Evolutionary conservation across 1,140 invertebrate genomes (phyloP).

Genomic region (Drosophila prosaltans): DNA sequence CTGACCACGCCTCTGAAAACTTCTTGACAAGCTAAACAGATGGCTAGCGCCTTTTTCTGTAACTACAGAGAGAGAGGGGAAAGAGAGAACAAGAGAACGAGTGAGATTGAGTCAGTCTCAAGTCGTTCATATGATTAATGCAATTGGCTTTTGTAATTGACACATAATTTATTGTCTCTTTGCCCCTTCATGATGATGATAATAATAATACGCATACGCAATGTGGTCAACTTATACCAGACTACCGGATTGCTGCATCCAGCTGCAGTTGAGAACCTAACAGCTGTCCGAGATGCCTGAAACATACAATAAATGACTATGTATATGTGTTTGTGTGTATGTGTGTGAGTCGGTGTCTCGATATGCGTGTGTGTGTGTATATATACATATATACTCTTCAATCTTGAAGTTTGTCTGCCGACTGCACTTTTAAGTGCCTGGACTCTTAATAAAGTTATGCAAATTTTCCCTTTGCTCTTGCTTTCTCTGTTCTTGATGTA

Average conservation of each 20-base stretch:
- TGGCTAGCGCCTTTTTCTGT: slow-evolving; percentile 59
- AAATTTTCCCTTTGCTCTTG: slow-evolving; percentile 60
- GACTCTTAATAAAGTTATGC: slow-evolving; percentile 72
- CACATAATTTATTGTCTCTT: slow-evolving; percentile 75
- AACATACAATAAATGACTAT: background rate
- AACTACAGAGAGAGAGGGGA: too few species aligned
- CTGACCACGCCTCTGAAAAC: slow-evolving; percentile 72
- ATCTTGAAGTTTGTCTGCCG: slow-evolving; percentile 42
- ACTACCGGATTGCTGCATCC: slow-evolving; percentile 35
- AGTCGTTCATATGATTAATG: slow-evolving; percentile 77
- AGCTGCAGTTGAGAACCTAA: slow-evolving; percentile 33
- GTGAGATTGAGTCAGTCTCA: slow-evolving; percentile 41
- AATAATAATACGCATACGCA: slow-evolving; percentile 67
- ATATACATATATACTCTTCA: background rate
- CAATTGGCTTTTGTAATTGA: slow-evolving; percentile 80
- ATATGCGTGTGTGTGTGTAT: background rate
- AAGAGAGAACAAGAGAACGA: too few species aligned
- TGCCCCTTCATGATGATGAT: slow-evolving; percentile 25
- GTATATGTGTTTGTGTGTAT: too few species aligned
- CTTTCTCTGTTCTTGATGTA: slow-evolving; percentile 47
- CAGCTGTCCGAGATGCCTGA: slow-evolving; percentile 29
- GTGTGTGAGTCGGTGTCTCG: background rate
- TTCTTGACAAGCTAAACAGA: slow-evolving; percentile 78
- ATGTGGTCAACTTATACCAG: slow-evolving; percentile 42
- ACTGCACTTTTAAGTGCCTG: slow-evolving; percentile 55